Evolutionary conservation across 2,113 vertebrate species (phyloP), one percentile per base, ranked within the genome.

Genomic region (Tangachromis dhanisi): DNA sequence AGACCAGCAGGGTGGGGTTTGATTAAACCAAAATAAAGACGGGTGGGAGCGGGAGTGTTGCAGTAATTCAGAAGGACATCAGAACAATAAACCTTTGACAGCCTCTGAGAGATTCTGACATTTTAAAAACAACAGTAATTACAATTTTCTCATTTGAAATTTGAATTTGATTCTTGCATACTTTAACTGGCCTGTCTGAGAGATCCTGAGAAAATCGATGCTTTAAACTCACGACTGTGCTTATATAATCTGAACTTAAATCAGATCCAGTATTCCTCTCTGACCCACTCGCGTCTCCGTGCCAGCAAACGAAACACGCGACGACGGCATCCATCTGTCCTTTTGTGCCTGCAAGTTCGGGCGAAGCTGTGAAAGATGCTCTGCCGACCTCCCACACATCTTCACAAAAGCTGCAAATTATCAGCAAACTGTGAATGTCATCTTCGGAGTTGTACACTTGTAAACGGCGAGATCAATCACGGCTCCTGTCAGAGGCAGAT

Each of bases 321-420:
- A 33, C 14, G 19, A 40, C 12, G 59, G 73, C 71, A 17, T 7
- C 89, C 89, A 84, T 93, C 84, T 90, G 90, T 87, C 86, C 83
- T 51, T 59, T 83, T 16, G 5, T 63, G 51, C 17, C 49, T 81
- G 40, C n/a, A 29, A 86, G 55, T 78, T 89, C n/a, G 1, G 83
- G 84, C 54, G 3, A 68, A 78, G 78, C 81, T 31, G 88, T 57
- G 83, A 86, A 35, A 83, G 85, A 86, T 81, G n/a, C 89, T 66
- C 85, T 0, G 5, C 42, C 6, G 26, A 12, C 86, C 89, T 81
- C 90, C 90, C 83, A 93, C 92, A 31, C 51, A 2, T 59, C 26
- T 54, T 81, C 33, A 81, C 79, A 33, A 80, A 80, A 59, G 31
- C 88, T 82, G 85, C 24, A 85, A 78, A 84, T 66, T 35, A 59